Evolutionary conservation across 2,113 vertebrate species (phyloP), one percentile per base, ranked within the genome.

Genomic region (Zosterops hypoxanthus): DNA sequence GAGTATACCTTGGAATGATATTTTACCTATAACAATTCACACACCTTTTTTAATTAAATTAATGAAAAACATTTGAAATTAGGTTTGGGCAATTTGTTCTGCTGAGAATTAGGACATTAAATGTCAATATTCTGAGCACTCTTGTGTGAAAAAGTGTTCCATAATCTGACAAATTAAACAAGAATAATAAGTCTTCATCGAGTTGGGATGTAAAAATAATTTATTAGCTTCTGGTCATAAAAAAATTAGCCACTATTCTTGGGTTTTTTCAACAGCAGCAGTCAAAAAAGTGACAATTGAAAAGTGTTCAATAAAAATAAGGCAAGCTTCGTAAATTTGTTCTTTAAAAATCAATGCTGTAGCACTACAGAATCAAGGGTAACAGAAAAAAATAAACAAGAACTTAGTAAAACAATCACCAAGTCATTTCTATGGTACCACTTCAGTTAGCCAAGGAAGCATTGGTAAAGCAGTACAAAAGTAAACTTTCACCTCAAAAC

Each of bases 191-290:
- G 29, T 42, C 57, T 94, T 81, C 53, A 79, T 86, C 12, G 14
- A 66, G 36, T 61, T 80, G 73, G 41, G 46, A 39, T 88, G 82
- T 66, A 95, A 95, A 95, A 95, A 95, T 95, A 96, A 95, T 96
- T 96, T 96, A 95, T 95, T 93, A 47, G 29, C 42, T 82, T 96
- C 86, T 44, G 63, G n/a, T 94, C 63, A 95, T 96, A 65, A 91
- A 97, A 97, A 97, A 79, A 47, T 28, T 6, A 6, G 44, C 72
- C 69, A 82, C 66, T 90, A 80, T 73, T 94, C 80, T 76, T 91
- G 65, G 46, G 29, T n/a, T 50, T 92, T 95, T 94, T 79, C 73
- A 81, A 96, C 86, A 97, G 87, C 89, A 96, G 86, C 96, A 92
- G 42, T 82, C 61, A 91, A 94, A 96, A 96, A 84, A 46, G 34